Evolutionary conservation across 2,888 invertebrate species (phyloP), one percentile per base, ranked within the genome.

Genomic region (Teleiodes luculella): DNA sequence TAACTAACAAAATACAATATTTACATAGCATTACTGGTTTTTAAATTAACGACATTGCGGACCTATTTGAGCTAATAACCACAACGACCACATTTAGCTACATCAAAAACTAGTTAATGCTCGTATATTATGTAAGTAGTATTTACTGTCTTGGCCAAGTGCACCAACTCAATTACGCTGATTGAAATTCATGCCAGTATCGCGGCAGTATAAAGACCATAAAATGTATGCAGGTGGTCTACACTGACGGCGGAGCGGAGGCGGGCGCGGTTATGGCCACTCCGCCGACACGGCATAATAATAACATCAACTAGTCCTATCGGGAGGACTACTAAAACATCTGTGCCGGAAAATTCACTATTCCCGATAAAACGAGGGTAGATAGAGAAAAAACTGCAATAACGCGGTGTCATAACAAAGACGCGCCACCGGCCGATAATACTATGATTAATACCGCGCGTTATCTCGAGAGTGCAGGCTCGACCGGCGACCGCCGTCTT

Each of bases 271-370:
- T 52, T 14, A 56, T 36, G 60, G 60, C 57, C 61, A 53, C 56
- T 53, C 56, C 39, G 45, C 55, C 52, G 53, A 47, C 52, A 57
- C 55, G 57, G 60, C 65, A 68, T 71, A 66, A 66, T 68, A 72
- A 83, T 86, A 80, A 80, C 74, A 80, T 76, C 74, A 74, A 80
- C 80, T 78, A 64, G 66, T 57, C 50, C 51, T 67, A 64, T 65
- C 68, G 67, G 63, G 68, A 66, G 79, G 79, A 83, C 83, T 80
- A 80, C 86, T 83, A 81, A 83, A 86, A 86, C 88, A 88, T 88
- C 88, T 88, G 88, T 86, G 83, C 79, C 86, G 86, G 88, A 86
- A 87, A 87, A 87, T 88, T 86, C 85, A 83, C 87, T 86, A 84
- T 85, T 62, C 79, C 68, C 36, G 75, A 79, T 83, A 81, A 82